Evolutionary conservation across 2,113 vertebrate species (phyloP).

Genomic region (Urocolius indicus): DNA sequence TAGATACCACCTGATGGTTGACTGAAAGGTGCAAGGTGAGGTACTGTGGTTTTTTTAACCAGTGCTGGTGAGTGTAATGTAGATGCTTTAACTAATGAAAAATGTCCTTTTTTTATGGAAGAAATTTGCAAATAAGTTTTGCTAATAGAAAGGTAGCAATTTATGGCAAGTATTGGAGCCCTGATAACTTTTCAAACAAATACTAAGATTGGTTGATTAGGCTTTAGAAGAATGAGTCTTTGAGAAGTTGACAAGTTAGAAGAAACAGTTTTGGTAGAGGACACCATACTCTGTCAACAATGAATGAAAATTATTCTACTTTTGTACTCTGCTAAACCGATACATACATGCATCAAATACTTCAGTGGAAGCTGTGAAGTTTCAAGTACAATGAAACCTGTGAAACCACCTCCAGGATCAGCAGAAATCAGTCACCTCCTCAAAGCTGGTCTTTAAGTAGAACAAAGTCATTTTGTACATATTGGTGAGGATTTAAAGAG

Average conservation of each 20-base stretch:
- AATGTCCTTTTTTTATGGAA: background rate
- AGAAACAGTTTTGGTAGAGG: background rate
- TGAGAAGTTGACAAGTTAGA: background rate
- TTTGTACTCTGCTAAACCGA: slow-evolving; percentile 19
- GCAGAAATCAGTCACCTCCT: slow-evolving; percentile 65
- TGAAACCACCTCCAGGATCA: slow-evolving; percentile 72
- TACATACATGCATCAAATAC: slow-evolving; percentile 41
- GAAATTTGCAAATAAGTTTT: background rate
- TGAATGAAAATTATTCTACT: slow-evolving; percentile 53
- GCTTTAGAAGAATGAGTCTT: background rate
- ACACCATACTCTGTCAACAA: slow-evolving; percentile 22
- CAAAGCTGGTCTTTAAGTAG: slow-evolving; percentile 44
- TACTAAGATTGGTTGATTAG: background rate
- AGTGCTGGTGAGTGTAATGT: background rate
- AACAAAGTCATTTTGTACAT: slow-evolving; percentile 41
- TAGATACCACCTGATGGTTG: background rate
- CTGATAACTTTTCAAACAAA: background rate
- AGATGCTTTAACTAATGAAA: background rate
- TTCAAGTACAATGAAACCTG: slow-evolving; percentile 73
- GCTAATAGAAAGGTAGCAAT: background rate
- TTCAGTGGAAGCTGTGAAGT: slow-evolving; percentile 68
- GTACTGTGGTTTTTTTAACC: background rate
- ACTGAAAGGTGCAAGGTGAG: background rate
- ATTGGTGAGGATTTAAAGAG: background rate
- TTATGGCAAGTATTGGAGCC: background rate